These are phyloP conservation scores for Bradynema listronoti DNA, from an alignment of 1,140 invertebrate species.

Conservation along the genomic window DNA sequence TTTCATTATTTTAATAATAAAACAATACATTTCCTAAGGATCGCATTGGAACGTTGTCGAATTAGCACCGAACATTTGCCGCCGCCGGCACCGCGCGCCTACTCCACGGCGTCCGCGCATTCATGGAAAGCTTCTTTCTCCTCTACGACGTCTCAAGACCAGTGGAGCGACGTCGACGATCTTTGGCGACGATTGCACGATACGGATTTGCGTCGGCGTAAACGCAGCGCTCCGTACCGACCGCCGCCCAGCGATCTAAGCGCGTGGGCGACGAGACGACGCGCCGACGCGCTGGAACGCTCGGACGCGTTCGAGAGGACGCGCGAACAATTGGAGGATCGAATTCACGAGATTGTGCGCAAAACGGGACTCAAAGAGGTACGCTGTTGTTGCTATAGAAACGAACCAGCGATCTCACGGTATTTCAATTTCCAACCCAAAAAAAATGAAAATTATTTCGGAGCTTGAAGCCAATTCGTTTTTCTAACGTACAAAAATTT, in stretches of 20 bases:
- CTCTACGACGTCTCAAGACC: no score
- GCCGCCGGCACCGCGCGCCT: not conserved
- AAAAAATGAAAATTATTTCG: no score
- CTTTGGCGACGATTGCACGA: constrained; percentile 31
- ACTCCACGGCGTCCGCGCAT: not conserved
- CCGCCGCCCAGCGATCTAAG: constrained; percentile 9
- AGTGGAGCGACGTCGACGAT: constrained; percentile 24
- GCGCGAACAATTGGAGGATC: constrained; percentile 32
- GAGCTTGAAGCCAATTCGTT: no score
- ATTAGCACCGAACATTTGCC: constrained; percentile 33
- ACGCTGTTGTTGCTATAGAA: no score
- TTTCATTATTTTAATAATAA: not conserved
- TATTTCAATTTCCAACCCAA: no score
- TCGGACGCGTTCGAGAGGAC: constrained; percentile 10
- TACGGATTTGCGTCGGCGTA: constrained; percentile 16
- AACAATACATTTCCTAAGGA: constrained; percentile 24
- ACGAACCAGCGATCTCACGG: no score
- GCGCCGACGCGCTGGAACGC: constrained; percentile 26
- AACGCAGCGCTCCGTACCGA: constrained; percentile 3
- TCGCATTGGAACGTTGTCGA: constrained; percentile 33
- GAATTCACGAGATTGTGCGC: constrained; percentile 26
- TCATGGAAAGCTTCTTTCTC: constrained; percentile 1
- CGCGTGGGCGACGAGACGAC: constrained; percentile 20
- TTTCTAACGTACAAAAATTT: no score
- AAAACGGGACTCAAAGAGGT: constrained; percentile 35